phyloP scores from a whole-genome alignment of 2,888 invertebrate species.

The Lagria hirta region DNA sequence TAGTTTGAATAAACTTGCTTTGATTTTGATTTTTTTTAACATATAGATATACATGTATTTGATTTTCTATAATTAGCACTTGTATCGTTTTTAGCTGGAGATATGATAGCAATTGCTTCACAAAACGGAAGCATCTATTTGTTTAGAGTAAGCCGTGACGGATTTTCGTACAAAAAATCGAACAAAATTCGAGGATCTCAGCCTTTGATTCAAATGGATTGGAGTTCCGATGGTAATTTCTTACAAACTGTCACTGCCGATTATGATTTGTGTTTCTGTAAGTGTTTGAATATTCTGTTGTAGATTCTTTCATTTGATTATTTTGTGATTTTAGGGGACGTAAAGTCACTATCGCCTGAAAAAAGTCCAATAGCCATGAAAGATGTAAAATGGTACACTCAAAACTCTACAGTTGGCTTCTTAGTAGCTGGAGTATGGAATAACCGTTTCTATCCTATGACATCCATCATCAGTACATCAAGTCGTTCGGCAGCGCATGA shows the following conservation, averaged over 20 bases:
- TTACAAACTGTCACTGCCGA: constrained; percentile 89
- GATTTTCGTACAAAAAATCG: constrained; percentile 86
- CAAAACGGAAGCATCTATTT: constrained; percentile 85
- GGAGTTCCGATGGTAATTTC: constrained; percentile 87
- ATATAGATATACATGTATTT: neutral
- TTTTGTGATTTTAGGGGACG: constrained; percentile 69
- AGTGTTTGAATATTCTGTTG: constrained; percentile 46
- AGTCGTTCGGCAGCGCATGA: constrained; percentile 83
- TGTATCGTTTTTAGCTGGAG: constrained; percentile 66
- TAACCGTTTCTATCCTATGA: constrained; percentile 83
- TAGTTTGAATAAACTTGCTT: no score
- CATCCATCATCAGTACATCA: constrained; percentile 78
- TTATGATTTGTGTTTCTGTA: constrained; percentile 86
- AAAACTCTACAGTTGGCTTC: constrained; percentile 85
- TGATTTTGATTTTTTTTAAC: no score
- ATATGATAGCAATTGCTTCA: constrained; percentile 84
- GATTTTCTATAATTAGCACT: neutral
- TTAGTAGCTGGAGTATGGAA: constrained; percentile 89
- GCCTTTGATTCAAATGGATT: constrained; percentile 82
- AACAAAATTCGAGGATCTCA: constrained; percentile 86
- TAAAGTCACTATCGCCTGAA: constrained; percentile 83
- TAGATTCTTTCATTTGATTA: neutral
- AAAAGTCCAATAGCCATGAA: constrained; percentile 89
- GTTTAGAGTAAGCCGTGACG: constrained; percentile 84
- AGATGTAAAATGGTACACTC: constrained; percentile 86